Base-by-base conservation (phyloP, 2,113 vertebrate species). In the Butorides virescens region DNA sequence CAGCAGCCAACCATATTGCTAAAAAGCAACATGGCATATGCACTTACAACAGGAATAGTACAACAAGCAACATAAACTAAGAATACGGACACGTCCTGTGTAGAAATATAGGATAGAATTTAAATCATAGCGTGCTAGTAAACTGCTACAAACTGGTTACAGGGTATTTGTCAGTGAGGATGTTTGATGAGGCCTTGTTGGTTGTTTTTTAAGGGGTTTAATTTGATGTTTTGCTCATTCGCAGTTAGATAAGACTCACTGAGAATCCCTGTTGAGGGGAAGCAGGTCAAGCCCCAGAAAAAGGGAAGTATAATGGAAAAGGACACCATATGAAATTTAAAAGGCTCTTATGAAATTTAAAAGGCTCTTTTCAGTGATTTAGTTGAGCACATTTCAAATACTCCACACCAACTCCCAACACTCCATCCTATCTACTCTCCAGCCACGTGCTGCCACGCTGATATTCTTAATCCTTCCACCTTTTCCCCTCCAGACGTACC, bases 401-500 rank as follows among this genome's bases (percentile, higher is more conserved):
- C 23, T 56, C 56, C 47, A 63, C 34, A 42, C 9, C 62, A 81
- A 13, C 30, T 67, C 55, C 88, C 59, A 63, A 2, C 29, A 20
- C 63, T 42, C 55, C 37, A 47, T 18, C 55, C 47, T 30, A 23
- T 50, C 37, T 58, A 15, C n/a, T 55, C 62, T 11, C 30, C 58
- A 61, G n/a, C 23, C 58, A 37, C 2, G 13, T 71, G 76, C 18
- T 14, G 3, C 36, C 17, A 30, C 2, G 4, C 3, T 17, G 21
- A 16, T 7, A 13, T 0, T 53, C 25, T 47, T 18, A 37, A 70
- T 20, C 30, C 66, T 50, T 78, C 23, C 30, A 44, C 58, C 77
- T 86, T 73, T 70, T 46, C 67, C 16, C 70, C 72, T 67, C 70
- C 56, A 56, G 18, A 61, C 97, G 4, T 98, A 99, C 99, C 99